Evolutionary conservation across 2,797 vertebrate genomes (phyloP), one percentile per base, ranked within the genome.

Genomic region (Tinamus major): DNA sequence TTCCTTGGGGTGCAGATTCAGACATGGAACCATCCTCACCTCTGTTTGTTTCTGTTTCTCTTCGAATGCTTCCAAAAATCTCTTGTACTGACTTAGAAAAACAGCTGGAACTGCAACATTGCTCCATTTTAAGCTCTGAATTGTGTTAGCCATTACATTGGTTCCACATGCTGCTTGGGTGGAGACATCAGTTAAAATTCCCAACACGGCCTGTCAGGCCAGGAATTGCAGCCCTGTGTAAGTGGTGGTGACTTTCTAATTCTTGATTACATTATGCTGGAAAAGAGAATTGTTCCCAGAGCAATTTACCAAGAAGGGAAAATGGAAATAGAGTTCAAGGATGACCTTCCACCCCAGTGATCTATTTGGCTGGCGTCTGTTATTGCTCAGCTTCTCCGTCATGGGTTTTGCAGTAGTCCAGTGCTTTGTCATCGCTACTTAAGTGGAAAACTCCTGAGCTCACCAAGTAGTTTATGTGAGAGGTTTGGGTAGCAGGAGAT

Each of bases 41-140:
- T 92, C 93, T 85, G 79, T 79, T n/a, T 58, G 35, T 62, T 89
- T 90, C 76, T 89, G 1, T 91, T 95, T 91, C 89, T 92, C 92
- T 76, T 90, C 74, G 81, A 42, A 17, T 4, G 72, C 68, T 84
- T 77, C 85, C 71, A 35, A 89, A 90, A 87, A 69, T 84, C 67
- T 85, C 91, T 49, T 64, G 58, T 80, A 7, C 44, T 31, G 70
- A 87, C 77, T 96, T 94, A 78, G 10, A 70, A 42, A 62, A 91
- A 29, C 88, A 77, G 90, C 88, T 81, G 80, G 92, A 95, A 68
- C 53, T 39, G 87, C 95, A 86, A 3, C 79, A 64, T 80, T 86
- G 35, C 95, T 96, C 97, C 96, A 94, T 96, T 96, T 96, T 93
- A 78, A 67, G 82, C 91, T 90, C 89, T 90, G 93, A 93, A 90